Evolutionary conservation across 2,888 invertebrate genomes (phyloP).

Genomic region (Tinea trinotella): DNA sequence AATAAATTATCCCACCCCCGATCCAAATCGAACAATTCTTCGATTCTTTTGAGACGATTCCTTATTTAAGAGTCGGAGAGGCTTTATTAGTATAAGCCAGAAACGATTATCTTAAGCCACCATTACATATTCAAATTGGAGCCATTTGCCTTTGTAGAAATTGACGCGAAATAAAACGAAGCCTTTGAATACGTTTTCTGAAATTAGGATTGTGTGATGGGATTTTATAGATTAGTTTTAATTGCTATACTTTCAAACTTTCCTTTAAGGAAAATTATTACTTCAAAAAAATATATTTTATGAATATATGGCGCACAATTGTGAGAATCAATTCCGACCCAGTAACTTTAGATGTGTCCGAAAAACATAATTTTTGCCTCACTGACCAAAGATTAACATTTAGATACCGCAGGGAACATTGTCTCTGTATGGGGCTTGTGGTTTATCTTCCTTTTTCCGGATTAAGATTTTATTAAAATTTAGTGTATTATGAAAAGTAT

Average conservation of each 20-base stretch:
- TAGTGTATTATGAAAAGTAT: background rate
- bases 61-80: constrained; percentile 57
- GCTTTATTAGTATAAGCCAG: constrained; percentile 72
- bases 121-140: constrained; percentile 73
- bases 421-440: constrained; percentile 13
- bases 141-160: constrained; percentile 68
- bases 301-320: background rate
- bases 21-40: constrained; percentile 62
- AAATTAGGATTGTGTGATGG: constrained; percentile 46
- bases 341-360: constrained; percentile 50
- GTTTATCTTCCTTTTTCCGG: constrained; percentile 10
- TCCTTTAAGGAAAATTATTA: background rate
- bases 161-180: constrained; percentile 70
- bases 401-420: constrained; percentile 49
- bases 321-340: constrained; percentile 40
- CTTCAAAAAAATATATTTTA: no score
- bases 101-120: constrained; percentile 68
- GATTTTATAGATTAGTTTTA: constrained; percentile 30
- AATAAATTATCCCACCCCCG: constrained; percentile 66
- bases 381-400: constrained; percentile 70
- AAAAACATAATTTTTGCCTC: constrained; percentile 72
- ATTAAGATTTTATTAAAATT: constrained; percentile 10
- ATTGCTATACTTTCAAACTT: background rate
- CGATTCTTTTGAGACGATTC: constrained; percentile 68
- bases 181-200: constrained; percentile 52